Percentiles rank a stretch among this genome's conserved stretches.
Conservation (phyloP, 2,113 vertebrate genomes). For the Pluvialis apricaria region DNA sequence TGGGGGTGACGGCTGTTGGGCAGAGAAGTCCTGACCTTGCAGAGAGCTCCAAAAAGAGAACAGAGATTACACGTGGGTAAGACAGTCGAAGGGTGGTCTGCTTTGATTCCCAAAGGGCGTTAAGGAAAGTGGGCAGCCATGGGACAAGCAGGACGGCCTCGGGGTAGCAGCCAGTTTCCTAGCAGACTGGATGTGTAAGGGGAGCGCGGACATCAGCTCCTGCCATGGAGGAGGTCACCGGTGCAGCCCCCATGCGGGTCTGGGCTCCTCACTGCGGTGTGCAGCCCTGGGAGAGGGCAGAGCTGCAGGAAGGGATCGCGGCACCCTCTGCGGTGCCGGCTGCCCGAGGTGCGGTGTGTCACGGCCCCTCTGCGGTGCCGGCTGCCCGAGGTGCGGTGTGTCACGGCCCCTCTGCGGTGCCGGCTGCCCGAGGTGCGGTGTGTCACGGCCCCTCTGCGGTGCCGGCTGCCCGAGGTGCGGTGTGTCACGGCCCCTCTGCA, state of each 20-base stretch:
- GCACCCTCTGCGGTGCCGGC: neutral
- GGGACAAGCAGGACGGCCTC: neutral
- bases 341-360: neutral
- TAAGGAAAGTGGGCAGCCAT: neutral
- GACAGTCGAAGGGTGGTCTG: neutral
- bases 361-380: neutral
- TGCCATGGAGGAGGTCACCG: neutral
- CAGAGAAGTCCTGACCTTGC: neutral
- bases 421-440: neutral
- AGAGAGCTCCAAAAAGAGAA: neutral
- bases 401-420: neutral
- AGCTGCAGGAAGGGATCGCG: neutral
- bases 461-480: neutral
- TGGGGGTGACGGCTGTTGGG: too few relatives aligned
- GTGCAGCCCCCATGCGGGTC: neutral
- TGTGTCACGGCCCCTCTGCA: neutral
- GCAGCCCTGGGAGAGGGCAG: neutral
- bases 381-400: neutral
- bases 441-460: neutral
- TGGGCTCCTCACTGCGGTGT: rapidly evolving
- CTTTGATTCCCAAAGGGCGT: neutral
- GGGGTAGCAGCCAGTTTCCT: neutral
- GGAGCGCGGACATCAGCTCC: rapidly evolving
- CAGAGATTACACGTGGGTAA: rapidly evolving
- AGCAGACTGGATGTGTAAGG: too few relatives aligned